Evolutionary conservation across 1,140 invertebrate genomes (phyloP).

Genomic region (Zaprionus vittiger): DNA sequence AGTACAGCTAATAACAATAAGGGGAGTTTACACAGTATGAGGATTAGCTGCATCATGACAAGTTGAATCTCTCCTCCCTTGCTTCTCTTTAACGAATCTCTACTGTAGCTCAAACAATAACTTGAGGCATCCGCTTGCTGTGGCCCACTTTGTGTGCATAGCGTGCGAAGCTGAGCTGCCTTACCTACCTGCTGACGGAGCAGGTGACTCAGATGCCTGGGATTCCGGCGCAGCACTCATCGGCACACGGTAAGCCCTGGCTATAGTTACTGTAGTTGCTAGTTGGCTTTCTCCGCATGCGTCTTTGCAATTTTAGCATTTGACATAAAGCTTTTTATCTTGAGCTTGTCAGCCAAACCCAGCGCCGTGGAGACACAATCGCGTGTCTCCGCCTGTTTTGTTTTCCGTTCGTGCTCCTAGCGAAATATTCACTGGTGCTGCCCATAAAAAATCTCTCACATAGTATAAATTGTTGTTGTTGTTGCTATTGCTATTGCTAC

Average conservation of each 20-base stretch:
- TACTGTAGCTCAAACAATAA: constrained; percentile 4
- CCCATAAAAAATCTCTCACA: constrained; percentile 73
- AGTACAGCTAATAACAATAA: too few relatives aligned
- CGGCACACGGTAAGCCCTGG: constrained; percentile 21
- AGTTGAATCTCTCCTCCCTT: too few relatives aligned
- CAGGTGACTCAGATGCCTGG: constrained; percentile 39
- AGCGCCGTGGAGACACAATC: constrained; percentile 61
- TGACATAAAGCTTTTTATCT: constrained; percentile 83
- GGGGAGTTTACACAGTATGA: too few relatives aligned
- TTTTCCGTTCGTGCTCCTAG: constrained; percentile 40
- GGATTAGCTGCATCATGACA: background rate
- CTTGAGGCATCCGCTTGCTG: constrained; percentile 5
- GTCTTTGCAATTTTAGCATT: constrained; percentile 70
- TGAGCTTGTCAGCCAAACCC: constrained; percentile 62
- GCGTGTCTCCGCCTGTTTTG: constrained; percentile 74
- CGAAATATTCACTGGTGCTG: constrained; percentile 72
- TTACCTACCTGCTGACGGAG: constrained; percentile 12
- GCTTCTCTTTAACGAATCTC: background rate
- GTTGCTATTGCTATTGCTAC: constrained; percentile 8
- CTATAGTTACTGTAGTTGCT: constrained; percentile 8
- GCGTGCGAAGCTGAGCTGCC: constrained; percentile 48
- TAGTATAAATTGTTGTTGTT: constrained; percentile 16
- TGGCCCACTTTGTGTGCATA: constrained; percentile 65
- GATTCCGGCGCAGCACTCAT: constrained; percentile 31
- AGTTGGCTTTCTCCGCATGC: constrained; percentile 62